Percentiles rank a stretch among this genome's conserved stretches.
Conservation (phyloP, 2,888 invertebrate species). For the Baccha elongata region DNA sequence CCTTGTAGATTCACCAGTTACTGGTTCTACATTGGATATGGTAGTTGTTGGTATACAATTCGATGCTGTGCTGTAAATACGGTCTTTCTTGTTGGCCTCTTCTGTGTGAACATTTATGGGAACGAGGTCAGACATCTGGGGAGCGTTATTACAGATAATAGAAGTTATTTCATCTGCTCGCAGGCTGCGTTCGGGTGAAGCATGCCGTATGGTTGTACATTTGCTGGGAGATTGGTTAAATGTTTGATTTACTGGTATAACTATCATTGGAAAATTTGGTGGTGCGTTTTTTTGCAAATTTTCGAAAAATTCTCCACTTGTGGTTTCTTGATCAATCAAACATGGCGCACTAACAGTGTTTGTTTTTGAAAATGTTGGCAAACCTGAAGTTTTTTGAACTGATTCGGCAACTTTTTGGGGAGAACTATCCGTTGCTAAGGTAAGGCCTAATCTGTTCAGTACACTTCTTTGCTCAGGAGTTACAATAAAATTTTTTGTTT, state of each 20-base stretch:
- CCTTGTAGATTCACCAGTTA: neutral
- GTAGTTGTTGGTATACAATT: constrained; percentile 17
- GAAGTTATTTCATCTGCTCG: constrained; percentile 36
- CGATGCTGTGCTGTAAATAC: neutral
- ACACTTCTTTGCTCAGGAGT: constrained; percentile 31
- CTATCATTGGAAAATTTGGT: constrained; percentile 49
- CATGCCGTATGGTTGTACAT: neutral
- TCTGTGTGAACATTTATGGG: neutral
- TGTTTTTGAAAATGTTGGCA: constrained; percentile 28
- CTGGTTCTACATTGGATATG: neutral
- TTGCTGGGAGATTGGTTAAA: constrained; percentile 47
- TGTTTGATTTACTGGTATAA: constrained; percentile 58
- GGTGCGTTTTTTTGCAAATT: constrained; percentile 31
- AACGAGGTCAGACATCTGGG: neutral
- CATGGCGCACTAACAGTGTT: neutral
- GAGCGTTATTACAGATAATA: constrained; percentile 1
- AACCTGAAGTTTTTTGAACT: constrained; percentile 36
- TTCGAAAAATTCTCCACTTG: constrained; percentile 48
- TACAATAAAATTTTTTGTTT: neutral
- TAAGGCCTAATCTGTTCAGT: neutral
- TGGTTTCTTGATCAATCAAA: neutral
- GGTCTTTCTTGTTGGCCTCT: neutral
- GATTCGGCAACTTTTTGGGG: neutral
- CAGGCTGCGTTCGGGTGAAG: too few relatives aligned
- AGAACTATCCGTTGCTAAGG: neutral